Base-by-base conservation (phyloP, 2,113 vertebrate genomes). In the Thinocorus orbignyianus region DNA sequence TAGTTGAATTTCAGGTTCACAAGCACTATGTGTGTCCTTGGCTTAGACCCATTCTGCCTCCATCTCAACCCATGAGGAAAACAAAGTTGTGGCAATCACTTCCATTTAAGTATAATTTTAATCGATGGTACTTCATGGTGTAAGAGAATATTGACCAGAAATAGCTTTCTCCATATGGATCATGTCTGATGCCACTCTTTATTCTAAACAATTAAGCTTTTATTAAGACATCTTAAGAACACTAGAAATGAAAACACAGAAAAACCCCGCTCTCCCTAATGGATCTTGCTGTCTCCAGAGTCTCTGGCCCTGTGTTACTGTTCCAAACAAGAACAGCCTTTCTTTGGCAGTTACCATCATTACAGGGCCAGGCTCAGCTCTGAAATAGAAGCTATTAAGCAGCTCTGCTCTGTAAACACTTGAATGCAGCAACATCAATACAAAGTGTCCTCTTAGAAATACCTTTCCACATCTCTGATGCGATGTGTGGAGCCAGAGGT, bases 391-490 rank as follows among this genome's bases (percentile, higher is more conserved):
- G 46, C 51, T 41, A 26, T 58, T 90, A 46, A 81, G 68, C 48
- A 86, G 51, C 58, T 76, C n/a, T 80, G 41, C 55, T 86, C 51
- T 70, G n/a, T 54, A 90, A 94, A 81, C 60, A 82, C 42, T 66
- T 46, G 46, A 81, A 84, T n/a, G n/a, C 12, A 26, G 5, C 20
- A 84, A 61, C 23, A 46, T 17, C 8, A 80, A n/a, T 20, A 81
- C 74, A 28, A 78, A 74, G 20, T 16, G 17, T 81, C 60, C 57
- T 62, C 70, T 20, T 77, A 39, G 9, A 72, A 96, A 97, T 97
- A 99, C 99, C 99, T 99, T 98, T 98, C 99, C 99, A 99, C 88
- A 99, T 98, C 97, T 99, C 99, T 18, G 99, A 99, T 22, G 99
- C 97, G 68, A 99, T 92, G 93, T 99, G 98, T 6, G 99, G 99